These are phyloP conservation scores for Bovichtus variegatus DNA, from an alignment of 2,797 vertebrate genomes.

Conservation along the genomic window DNA sequence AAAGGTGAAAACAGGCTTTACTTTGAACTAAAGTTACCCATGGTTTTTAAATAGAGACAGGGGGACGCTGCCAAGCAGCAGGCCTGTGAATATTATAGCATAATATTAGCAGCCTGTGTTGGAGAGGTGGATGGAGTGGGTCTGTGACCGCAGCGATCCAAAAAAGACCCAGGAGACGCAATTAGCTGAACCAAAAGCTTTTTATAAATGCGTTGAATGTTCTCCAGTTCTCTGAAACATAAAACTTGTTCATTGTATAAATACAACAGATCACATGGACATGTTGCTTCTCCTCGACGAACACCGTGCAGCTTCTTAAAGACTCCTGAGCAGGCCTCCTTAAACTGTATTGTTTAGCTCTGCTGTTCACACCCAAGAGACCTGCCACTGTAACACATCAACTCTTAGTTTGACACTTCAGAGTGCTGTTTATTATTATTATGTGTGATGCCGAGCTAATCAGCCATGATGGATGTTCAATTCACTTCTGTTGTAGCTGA, in stretches of 20 bases:
- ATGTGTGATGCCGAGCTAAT: constrained; percentile 8
- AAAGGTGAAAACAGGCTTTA: constrained; percentile 33
- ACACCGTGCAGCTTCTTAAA: neutral
- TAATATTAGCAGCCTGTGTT: constrained; percentile 67
- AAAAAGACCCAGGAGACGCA: constrained; percentile 72
- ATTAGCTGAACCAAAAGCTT: constrained; percentile 70
- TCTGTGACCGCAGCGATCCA: constrained; percentile 55
- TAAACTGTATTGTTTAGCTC: constrained; percentile 17
- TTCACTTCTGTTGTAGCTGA: constrained; percentile 17
- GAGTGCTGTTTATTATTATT: constrained; percentile 48
- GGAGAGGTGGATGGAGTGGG: constrained; percentile 28
- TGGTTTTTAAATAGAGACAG: constrained; percentile 63
- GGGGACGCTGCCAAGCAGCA: constrained; percentile 67
- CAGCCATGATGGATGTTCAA: neutral
- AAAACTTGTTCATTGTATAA: constrained; percentile 40
- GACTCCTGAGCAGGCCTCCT: constrained; percentile 7
- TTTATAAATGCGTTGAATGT: constrained; percentile 60
- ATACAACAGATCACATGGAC: constrained; percentile 19
- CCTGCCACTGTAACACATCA: constrained; percentile 27
- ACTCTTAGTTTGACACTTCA: constrained; percentile 28
- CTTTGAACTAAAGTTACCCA: constrained; percentile 61
- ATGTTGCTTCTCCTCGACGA: constrained; percentile 18
- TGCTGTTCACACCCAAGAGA: constrained; percentile 22
- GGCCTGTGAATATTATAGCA: constrained; percentile 77
- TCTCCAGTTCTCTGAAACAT: constrained; percentile 56